These are phyloP conservation scores for Ectropis grisescens DNA, from an alignment of 1,140 invertebrate species.

Conservation along the genomic window DNA sequence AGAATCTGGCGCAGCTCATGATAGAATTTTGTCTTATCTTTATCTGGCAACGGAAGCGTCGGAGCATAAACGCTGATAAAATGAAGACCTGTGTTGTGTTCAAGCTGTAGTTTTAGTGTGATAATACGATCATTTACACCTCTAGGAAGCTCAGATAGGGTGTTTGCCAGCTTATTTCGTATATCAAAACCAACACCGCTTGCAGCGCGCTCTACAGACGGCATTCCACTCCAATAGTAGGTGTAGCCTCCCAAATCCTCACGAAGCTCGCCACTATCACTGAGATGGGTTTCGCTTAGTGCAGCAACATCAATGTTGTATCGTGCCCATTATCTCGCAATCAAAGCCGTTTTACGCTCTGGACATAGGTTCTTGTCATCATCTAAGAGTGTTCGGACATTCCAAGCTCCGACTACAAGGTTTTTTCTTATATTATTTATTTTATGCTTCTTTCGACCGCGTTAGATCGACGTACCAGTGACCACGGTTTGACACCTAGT, in stretches of 20 bases:
- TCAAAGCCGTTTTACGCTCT: conserved; percentile 15
- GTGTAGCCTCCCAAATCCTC: conserved; percentile 13
- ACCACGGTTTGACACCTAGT: conserved; percentile 11
- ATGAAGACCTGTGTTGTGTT: conserved; percentile 8
- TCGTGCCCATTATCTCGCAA: conserved; percentile 11
- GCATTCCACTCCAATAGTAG: conserved; percentile 12
- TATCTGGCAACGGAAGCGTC: conserved; percentile 6
- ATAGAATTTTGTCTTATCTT: conserved; percentile 13
- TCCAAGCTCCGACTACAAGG: conserved; percentile 10
- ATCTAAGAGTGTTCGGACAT: conserved; percentile 13
- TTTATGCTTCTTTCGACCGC: conserved; percentile 10
- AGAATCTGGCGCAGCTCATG: not conserved
- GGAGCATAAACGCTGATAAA: conserved; percentile 15
- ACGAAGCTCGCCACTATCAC: conserved; percentile 8
- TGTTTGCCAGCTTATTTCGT: conserved; percentile 2
- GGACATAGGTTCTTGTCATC: conserved; percentile 10
- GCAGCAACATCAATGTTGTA: conserved; percentile 18
- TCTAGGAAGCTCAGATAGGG: conserved; percentile 5
- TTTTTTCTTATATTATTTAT: not conserved
- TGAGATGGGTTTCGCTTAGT: conserved; percentile 17
- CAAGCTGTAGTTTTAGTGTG: conserved; percentile 5
- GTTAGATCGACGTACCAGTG: conserved; percentile 6
- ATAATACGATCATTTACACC: conserved; percentile 12
- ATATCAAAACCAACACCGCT: conserved; percentile 17
- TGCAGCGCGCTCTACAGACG: conserved; percentile 2